A percentile compares a stretch with the other conserved stretches of the same genome.
phyloP scores from a whole-genome alignment of 2,888 invertebrate genomes.

The Drosophila infuscata region DNA sequence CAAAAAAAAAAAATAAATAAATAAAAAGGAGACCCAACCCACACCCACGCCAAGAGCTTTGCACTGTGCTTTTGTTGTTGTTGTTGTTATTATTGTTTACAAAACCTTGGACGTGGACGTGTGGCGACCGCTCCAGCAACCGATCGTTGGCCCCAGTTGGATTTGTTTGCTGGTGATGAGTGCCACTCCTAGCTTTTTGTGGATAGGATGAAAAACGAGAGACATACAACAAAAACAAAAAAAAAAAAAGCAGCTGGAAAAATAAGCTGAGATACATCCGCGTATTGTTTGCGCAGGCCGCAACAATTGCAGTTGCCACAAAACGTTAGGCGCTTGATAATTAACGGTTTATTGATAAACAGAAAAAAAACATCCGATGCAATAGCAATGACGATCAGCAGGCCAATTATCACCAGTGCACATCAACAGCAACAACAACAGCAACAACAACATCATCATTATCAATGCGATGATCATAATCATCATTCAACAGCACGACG shows the following conservation, averaged over 20 bases:
- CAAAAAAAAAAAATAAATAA: background rate
- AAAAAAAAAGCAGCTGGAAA: constrained; percentile 15
- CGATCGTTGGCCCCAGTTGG: constrained; percentile 69
- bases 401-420: constrained; percentile 44
- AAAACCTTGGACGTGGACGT: constrained; percentile 75
- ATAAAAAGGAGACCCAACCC: constrained; percentile 50
- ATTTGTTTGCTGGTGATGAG: constrained; percentile 63
- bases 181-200: constrained; percentile 73
- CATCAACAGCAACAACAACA: constrained; percentile 13
- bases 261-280: constrained; percentile 64
- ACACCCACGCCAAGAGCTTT: constrained; percentile 67
- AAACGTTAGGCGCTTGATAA: constrained; percentile 66
- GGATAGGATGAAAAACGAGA: constrained; percentile 52
- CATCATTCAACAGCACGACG: constrained; percentile 2
- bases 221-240: constrained; percentile 21
- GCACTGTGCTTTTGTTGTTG: constrained; percentile 19
- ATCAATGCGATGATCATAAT: constrained; percentile 6
- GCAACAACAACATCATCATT: background rate
- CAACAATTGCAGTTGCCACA: constrained; percentile 39
- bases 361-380: constrained; percentile 18
- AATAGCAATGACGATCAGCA: constrained; percentile 51
- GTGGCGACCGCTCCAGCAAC: constrained; percentile 54
- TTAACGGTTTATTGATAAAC: constrained; percentile 79
- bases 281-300: constrained; percentile 67
- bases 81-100: constrained; percentile 61